Evolutionary conservation across 53 echinoderm and acorn worm genomes (phyloP).

Genomic region (Temnopleurus reevesii): DNA sequence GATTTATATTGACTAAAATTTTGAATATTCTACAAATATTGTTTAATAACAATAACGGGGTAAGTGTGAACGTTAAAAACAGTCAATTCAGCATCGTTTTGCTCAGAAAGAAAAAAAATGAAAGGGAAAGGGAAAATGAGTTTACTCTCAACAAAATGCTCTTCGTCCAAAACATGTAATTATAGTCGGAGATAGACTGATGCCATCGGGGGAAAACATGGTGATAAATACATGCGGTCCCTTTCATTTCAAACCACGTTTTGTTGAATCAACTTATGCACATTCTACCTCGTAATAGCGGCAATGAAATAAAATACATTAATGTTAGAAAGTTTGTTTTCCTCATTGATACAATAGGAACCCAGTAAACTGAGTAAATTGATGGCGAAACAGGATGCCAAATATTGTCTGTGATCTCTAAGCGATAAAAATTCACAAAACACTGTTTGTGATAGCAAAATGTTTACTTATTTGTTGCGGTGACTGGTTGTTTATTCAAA

Average conservation of each 20-base stretch:
- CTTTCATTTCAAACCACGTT: background rate
- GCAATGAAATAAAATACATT: background rate
- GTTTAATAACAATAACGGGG: too few species aligned
- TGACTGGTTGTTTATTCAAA: too few species aligned
- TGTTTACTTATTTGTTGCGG: background rate
- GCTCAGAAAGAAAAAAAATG: too few species aligned
- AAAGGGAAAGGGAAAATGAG: too few species aligned
- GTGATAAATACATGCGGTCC: background rate
- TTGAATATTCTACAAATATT: too few species aligned
- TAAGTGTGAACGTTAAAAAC: too few species aligned
- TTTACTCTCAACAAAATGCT: too few species aligned
- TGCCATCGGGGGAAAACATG: background rate
- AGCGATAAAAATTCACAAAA: background rate
- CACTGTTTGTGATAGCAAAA: constrained; percentile 10
- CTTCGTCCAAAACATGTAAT: too few species aligned
- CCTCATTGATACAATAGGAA: background rate
- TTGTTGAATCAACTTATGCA: background rate
- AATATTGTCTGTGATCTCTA: background rate
- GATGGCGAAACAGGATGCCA: background rate
- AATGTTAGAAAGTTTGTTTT: constrained; percentile 2
- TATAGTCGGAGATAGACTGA: too few species aligned
- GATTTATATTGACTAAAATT: too few species aligned
- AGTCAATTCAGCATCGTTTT: too few species aligned
- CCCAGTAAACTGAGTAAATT: background rate
- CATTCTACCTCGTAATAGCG: background rate